phyloP scores from a whole-genome alignment of 2,113 vertebrate species.

The Podiceps cristatus region DNA sequence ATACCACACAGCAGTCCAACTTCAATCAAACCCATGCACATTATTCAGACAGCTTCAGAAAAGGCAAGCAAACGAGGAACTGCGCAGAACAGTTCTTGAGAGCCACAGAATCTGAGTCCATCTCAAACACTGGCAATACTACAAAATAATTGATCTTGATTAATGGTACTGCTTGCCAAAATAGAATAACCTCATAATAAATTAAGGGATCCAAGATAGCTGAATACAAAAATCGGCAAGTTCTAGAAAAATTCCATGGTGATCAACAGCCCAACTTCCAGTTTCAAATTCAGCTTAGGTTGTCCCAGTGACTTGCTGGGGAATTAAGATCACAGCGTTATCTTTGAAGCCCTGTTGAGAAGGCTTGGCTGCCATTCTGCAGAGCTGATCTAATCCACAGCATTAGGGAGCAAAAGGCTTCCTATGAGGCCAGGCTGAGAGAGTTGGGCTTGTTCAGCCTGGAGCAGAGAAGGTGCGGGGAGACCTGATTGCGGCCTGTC shows the following conservation, averaged over 20 bases:
- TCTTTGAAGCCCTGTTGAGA: neutral
- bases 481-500: too few relatives aligned
- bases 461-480: too few relatives aligned
- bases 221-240: neutral
- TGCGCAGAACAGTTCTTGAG: neutral
- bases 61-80: neutral
- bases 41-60: neutral
- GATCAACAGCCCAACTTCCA: neutral
- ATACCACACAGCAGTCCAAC: neutral
- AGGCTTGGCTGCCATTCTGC: neutral
- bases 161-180: neutral
- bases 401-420: neutral
- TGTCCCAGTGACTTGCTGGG: neutral
- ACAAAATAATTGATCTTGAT: slow-evolving; percentile 7
- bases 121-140: neutral
- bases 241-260: slow-evolving; percentile 4
- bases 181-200: neutral
- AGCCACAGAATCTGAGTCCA: neutral
- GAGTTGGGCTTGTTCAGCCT: too few relatives aligned
- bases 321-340: neutral
- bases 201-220: neutral
- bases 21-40: neutral
- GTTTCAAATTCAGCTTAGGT: neutral
- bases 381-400: neutral
- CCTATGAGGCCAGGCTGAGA: neutral